A percentile compares a stretch with the other conserved stretches of the same genome.
These are phyloP conservation scores for Lottia scabra DNA, from an alignment of 2,888 invertebrate species.

Conservation along the genomic window DNA sequence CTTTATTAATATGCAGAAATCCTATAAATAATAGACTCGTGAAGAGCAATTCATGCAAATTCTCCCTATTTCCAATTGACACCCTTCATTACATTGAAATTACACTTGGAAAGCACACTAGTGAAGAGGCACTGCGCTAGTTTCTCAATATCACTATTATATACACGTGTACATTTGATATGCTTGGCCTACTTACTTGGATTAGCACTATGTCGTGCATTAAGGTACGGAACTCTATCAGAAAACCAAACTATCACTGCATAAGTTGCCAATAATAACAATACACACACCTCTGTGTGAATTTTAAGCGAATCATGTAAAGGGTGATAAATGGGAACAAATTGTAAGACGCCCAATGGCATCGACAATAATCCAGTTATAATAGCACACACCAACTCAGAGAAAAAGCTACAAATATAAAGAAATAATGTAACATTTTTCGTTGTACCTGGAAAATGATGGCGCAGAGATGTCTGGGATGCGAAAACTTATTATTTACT, in stretches of 20 bases:
- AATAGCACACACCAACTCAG: slow-evolving; percentile 74
- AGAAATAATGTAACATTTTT: no score
- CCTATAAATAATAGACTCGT: no score
- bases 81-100: no score
- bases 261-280: slow-evolving; percentile 76
- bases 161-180: not conserved
- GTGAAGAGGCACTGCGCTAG: not conserved
- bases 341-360: slow-evolving; percentile 80
- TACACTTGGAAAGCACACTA: no score
- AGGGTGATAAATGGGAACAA: slow-evolving; percentile 82
- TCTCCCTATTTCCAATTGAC: no score
- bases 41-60: no score
- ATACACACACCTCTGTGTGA: slow-evolving; percentile 80
- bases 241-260: slow-evolving; percentile 75
- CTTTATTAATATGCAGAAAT: no score
- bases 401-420: slow-evolving; percentile 69
- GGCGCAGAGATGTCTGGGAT: no score
- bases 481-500: no score
- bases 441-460: no score
- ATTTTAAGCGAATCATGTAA: slow-evolving; percentile 79
- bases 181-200: slow-evolving; percentile 26
- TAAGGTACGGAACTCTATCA: slow-evolving; percentile 70
- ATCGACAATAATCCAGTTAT: slow-evolving; percentile 75
- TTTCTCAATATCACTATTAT: not conserved
- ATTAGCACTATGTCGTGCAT: slow-evolving; percentile 28